Conservation (phyloP, 2,888 invertebrate species). For the Drosophila melanosoma region DNA sequence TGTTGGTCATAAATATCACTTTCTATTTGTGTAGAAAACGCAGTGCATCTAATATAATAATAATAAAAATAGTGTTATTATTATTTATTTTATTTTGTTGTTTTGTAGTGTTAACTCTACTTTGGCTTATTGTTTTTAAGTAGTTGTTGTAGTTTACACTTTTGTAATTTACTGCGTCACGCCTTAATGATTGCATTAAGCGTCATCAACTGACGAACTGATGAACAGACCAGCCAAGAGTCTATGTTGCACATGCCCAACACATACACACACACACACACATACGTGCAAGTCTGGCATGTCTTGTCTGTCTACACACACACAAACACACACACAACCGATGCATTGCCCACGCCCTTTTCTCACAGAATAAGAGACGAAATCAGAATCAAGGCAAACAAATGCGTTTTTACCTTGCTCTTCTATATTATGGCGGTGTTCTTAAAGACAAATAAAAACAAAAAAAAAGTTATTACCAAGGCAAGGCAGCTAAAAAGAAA, state of each 20-base stretch:
- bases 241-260: slow-evolving; percentile 46
- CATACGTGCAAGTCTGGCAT: slow-evolving; percentile 8
- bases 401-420: slow-evolving; percentile 4
- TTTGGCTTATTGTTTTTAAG: slow-evolving; percentile 52
- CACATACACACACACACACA: slow-evolving; percentile 4
- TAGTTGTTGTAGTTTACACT: slow-evolving; percentile 55
- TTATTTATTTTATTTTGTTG: slow-evolving; percentile 25
- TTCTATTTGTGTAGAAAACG: slow-evolving; percentile 49
- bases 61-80: not conserved
- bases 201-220: slow-evolving; percentile 57
- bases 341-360: slow-evolving; percentile 67
- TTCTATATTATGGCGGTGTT: not conserved
- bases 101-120: slow-evolving; percentile 33
- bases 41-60: slow-evolving; percentile 19
- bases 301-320: slow-evolving; percentile 34
- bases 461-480: not conserved
- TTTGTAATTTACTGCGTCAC: slow-evolving; percentile 76
- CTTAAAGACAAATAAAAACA: not conserved
- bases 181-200: slow-evolving; percentile 74
- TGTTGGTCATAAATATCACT: slow-evolving; percentile 72
- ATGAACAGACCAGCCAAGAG: slow-evolving; percentile 29
- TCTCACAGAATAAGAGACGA: slow-evolving; percentile 16
- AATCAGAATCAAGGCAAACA: slow-evolving; percentile 27
- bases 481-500: slow-evolving; percentile 1
- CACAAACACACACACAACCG: slow-evolving; percentile 22